Conservation (phyloP, 1,140 invertebrate genomes). For the Drosophila virilis region DNA sequence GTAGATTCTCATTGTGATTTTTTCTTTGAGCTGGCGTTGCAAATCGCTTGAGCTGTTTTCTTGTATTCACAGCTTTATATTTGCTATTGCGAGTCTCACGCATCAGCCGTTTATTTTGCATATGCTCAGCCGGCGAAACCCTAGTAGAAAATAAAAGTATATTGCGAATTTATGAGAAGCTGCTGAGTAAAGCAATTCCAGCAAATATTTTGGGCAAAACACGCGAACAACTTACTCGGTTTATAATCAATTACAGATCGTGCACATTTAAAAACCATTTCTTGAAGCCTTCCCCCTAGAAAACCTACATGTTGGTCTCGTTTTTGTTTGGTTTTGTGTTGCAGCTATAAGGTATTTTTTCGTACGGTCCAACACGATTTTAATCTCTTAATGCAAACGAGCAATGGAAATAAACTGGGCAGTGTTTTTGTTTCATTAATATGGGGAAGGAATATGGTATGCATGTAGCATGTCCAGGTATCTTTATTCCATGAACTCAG, state of each 20-base stretch:
- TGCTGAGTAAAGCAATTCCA: neutral
- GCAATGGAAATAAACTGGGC: neutral
- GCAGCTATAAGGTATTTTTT: neutral
- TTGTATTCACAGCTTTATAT: constrained; percentile 20
- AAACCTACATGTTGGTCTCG: neutral
- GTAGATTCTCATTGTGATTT: constrained; percentile 14
- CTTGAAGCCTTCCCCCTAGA: neutral
- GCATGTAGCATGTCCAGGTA: neutral
- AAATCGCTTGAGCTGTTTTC: constrained; percentile 53
- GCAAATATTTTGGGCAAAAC: neutral
- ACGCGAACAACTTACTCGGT: neutral
- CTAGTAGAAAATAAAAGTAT: neutral
- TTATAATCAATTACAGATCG: neutral
- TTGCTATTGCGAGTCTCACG: neutral
- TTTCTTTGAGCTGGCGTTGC: constrained; percentile 22
- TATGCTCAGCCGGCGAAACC: neutral
- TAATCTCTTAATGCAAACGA: neutral
- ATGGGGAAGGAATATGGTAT: neutral
- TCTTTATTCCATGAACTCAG: no score
- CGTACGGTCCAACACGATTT: neutral
- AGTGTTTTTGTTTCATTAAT: neutral
- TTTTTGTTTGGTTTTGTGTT: neutral
- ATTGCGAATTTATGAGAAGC: neutral
- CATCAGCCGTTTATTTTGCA: neutral
- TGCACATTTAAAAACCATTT: neutral